Base-by-base conservation (phyloP, 2,888 invertebrate genomes). In the Philonicus albiceps region DNA sequence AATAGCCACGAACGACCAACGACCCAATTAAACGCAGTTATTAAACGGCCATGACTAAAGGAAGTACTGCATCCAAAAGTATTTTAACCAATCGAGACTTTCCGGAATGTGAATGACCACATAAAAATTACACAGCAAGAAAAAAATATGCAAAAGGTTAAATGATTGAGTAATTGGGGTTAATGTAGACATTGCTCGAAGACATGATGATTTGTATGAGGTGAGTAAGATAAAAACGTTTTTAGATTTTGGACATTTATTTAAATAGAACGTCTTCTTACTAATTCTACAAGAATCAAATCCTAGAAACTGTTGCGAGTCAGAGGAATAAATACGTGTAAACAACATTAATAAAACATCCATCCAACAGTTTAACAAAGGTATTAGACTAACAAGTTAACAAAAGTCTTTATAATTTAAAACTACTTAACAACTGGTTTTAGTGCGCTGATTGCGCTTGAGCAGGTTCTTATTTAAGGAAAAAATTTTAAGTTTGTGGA, bases 311-410 rank as follows among this genome's bases (percentile, higher is more conserved):
- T 43, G 78, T 43, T 43, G 30, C 43, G 30, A 78, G 30, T 49
- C 43, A 49, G 49, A 78, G 78, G 49, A 78, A 78, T 78, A 78
- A 78, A 78, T 78, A 78, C 78, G 37, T 43, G 30, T 49, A 78
- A 78, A 78, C 78, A 78, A 43, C 43, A 49, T 78, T 49, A 78
- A 78, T 78, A 78, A 78, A 78, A 78, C 78, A 78, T 78, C 78
- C 49, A 78, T 78, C 43, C 49, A 49, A 78, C 43, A 78, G 43
- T 64, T 64, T 64, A 64, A 64, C 64, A 64, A 64, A 64, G 64
- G 64, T 27, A 64, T 64, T 27, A 19, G 64, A 64, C 11, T 78
- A 78, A 78, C 78, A 78, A 78, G 16, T 78, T 49, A 78, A 78
- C 78, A 78, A 78, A 76, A 37, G 40, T 40, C 40, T 76, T 78